Evolutionary conservation across 2,797 vertebrate genomes (phyloP).

Genomic region (Bothrops alternatus): DNA sequence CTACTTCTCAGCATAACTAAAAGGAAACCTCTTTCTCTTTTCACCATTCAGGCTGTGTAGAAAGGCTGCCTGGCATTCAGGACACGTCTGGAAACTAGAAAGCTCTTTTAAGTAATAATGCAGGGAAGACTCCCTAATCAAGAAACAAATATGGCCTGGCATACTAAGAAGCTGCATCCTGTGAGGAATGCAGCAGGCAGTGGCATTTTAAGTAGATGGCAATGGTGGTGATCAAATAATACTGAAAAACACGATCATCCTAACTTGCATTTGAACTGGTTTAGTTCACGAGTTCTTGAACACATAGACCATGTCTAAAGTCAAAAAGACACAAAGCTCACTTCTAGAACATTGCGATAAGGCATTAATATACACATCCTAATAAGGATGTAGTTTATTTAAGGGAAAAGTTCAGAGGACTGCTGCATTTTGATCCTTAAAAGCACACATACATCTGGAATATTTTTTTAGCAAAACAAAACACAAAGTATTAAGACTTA

Average conservation of each 20-base stretch:
- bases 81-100: slow-evolving; percentile 39
- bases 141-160: slow-evolving; percentile 10
- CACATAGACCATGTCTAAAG: background rate
- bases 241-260: background rate
- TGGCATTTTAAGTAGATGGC: background rate
- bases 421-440: background rate
- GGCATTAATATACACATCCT: background rate
- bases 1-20: background rate
- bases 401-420: background rate
- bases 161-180: slow-evolving; percentile 21
- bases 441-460: background rate
- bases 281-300: background rate
- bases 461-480: background rate
- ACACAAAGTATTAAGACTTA: background rate
- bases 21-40: background rate
- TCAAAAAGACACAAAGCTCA: background rate
- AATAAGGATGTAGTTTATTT: background rate
- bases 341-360: background rate
- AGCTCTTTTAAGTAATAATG: slow-evolving; percentile 35
- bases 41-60: slow-evolving; percentile 14
- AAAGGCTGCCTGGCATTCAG: slow-evolving; percentile 1
- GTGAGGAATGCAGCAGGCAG: background rate
- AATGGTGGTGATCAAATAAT: background rate
- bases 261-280: background rate
- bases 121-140: slow-evolving; percentile 39